Percentiles rank a stretch among this genome's conserved stretches.
Conservation (phyloP, 1,140 invertebrate species). For the Eueides isabella region DNA sequence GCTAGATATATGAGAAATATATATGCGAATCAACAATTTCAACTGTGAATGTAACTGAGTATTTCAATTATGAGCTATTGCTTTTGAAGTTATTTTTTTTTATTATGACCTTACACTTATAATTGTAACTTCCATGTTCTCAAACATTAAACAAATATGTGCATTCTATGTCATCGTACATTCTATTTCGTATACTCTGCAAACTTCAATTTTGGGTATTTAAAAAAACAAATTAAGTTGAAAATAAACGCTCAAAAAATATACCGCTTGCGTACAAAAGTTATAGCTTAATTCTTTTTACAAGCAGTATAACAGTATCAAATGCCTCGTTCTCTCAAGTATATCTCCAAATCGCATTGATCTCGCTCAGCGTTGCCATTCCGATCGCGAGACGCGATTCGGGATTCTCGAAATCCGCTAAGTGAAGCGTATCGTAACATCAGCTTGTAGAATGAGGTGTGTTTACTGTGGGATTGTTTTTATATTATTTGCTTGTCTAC, state of each 20-base stretch:
- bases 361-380: slow-evolving; percentile 8
- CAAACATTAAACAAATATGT: too few relatives aligned
- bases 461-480: neutral
- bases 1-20: too few relatives aligned
- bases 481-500: neutral
- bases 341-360: slow-evolving; percentile 8
- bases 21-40: too few relatives aligned
- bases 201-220: too few relatives aligned
- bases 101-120: too few relatives aligned
- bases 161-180: too few relatives aligned
- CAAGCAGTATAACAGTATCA: neutral
- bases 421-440: slow-evolving; percentile 1
- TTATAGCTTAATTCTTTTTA: slow-evolving; percentile 1
- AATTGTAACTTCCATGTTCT: too few relatives aligned
- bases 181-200: too few relatives aligned
- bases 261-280: neutral
- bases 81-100: too few relatives aligned
- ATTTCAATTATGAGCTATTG: too few relatives aligned
- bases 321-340: neutral
- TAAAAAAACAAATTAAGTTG: too few relatives aligned
- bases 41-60: too few relatives aligned
- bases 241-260: neutral
- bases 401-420: slow-evolving; percentile 1
- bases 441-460: neutral
- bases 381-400: slow-evolving; percentile 11